Base-by-base conservation (phyloP, 2,113 vertebrate species). In the Dicaeum eximium region DNA sequence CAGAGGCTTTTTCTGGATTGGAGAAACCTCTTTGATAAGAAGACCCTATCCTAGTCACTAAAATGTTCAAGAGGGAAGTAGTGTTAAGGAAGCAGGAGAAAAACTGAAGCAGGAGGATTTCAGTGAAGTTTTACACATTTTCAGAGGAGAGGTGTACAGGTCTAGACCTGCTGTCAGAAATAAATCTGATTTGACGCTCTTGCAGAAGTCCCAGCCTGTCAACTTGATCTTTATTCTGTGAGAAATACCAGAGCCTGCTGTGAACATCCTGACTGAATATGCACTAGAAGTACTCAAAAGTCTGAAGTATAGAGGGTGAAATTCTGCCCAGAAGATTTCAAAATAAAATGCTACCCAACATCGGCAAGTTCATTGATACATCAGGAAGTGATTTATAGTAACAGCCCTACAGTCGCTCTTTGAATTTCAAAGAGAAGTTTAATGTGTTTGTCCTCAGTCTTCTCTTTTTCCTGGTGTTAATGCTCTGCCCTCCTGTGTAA, bases 151-250 rank as follows among this genome's bases (percentile, higher is more conserved):
- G 30, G 38, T 61, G 31, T 69, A 57, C 13, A 11, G 24, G 54
- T 31, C 42, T 33, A 77, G 92, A 60, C 54, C 37, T 53, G 6
- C 44, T 50, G 73, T 60, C 87, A 84, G 80, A 84, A 95, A 80
- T 62, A 91, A 90, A 88, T 90, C 54, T 82, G 45, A 79, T 67
- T 61, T 78, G 78, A 66, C 35, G 85, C 61, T 65, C 57, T 73
- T 66, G 53, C 38, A 67, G 38, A 93, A 60, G 37, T 73, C 53
- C 28, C 1, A 9, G 38, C 27, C 72, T 84, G 90, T 93, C 95
- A 93, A 42, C 51, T 66, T 86, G 64, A 88, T 95, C 50, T 89
- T 95, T 88, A 72, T 94, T 95, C 40, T 74, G 7, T 60, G 60
- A 91, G 92, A 95, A 95, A 53, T 79, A 90, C 42, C 69, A 82